Evolutionary conservation across 1,140 invertebrate genomes (phyloP).

Genomic region (Drosophila busckii): DNA sequence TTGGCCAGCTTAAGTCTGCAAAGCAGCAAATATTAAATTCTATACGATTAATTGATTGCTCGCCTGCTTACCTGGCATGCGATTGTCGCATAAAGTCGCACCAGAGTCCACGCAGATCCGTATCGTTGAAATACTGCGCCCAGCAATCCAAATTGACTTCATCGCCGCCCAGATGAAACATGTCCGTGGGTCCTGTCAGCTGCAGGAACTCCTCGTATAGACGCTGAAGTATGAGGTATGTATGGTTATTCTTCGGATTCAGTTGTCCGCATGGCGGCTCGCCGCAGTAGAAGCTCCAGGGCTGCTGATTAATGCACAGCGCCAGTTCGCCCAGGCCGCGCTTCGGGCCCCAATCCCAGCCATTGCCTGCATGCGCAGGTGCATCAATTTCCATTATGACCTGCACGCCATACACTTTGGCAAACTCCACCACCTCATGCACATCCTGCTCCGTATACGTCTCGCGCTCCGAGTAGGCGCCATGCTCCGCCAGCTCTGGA

Average conservation of each 20-base stretch:
- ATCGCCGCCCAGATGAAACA: conserved; percentile 91
- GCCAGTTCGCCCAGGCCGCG: conserved; percentile 85
- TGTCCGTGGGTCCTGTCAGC: conserved; percentile 83
- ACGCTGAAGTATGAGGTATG: conserved; percentile 84
- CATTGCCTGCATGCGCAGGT: conserved; percentile 89
- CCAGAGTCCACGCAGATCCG: conserved; percentile 88
- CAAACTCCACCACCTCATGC: conserved; percentile 83
- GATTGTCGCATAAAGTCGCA: conserved; percentile 86
- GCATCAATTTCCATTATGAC: conserved; percentile 86
- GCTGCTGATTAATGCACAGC: conserved; percentile 86
- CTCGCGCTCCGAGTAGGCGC: conserved; percentile 86
- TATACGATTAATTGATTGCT: not conserved
- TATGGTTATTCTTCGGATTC: conserved; percentile 88
- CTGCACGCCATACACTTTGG: conserved; percentile 84
- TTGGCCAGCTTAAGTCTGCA: conserved; percentile 82
- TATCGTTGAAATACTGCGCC: conserved; percentile 86
- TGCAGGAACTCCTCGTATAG: conserved; percentile 85
- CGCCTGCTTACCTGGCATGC: conserved; percentile 76
- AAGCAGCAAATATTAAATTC: not conserved
- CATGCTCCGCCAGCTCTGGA: conserved; percentile 86
- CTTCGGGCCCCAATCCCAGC: conserved; percentile 87
- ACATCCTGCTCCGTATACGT: conserved; percentile 86
- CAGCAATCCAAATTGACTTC: conserved; percentile 89
- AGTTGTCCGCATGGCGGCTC: conserved; percentile 91
- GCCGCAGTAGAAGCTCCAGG: conserved; percentile 88